Conservation (phyloP, 2,113 vertebrate species). For the Emydocephalus ijimae region DNA sequence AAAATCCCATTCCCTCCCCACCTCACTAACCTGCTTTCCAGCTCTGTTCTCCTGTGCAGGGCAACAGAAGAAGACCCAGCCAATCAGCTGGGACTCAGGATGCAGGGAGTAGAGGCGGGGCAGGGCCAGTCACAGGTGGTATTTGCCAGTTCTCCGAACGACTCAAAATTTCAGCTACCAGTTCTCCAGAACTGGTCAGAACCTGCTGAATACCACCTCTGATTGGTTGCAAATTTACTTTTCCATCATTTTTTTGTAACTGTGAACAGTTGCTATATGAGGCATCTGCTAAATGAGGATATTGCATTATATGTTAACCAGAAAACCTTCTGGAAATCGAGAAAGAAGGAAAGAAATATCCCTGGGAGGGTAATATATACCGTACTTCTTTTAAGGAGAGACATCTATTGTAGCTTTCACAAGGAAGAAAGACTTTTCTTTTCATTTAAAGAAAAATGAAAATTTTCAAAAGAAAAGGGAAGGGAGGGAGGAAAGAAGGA, state of each 20-base stretch:
- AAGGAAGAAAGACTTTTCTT: background rate
- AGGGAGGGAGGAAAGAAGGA: background rate
- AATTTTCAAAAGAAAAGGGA: background rate
- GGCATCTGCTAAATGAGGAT: background rate
- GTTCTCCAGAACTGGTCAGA: too few species aligned
- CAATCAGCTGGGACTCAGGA: too few species aligned
- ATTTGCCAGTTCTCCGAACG: too few species aligned
- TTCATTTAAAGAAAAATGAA: background rate
- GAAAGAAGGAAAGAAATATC: too few species aligned
- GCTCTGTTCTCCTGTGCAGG: too few species aligned
- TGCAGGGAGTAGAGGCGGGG: too few species aligned
- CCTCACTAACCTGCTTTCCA: too few species aligned
- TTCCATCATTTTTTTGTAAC: background rate
- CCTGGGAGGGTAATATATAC: background rate
- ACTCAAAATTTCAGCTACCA: too few species aligned
- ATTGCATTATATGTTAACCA: background rate
- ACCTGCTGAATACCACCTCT: too few species aligned
- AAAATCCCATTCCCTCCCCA: too few species aligned
- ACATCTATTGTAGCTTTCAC: background rate
- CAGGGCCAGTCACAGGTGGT: too few species aligned
- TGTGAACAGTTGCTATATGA: background rate
- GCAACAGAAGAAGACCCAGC: too few species aligned
- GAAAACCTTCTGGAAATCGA: background rate
- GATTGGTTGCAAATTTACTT: background rate
- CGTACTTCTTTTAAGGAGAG: background rate